phyloP scores from a whole-genome alignment of 1,140 invertebrate species.

The Carposina sasakii region DNA sequence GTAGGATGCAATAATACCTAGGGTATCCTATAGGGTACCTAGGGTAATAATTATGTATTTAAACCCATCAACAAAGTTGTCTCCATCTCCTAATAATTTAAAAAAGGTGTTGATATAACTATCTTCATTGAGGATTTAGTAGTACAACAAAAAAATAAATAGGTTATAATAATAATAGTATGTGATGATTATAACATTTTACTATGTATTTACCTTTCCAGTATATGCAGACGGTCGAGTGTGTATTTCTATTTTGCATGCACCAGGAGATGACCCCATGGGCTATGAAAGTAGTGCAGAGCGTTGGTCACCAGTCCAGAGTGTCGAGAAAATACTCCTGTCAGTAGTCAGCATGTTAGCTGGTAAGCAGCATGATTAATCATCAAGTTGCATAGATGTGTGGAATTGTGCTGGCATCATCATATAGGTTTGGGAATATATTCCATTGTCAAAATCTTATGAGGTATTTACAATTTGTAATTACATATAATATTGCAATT shows the following conservation, averaged over 20 bases:
- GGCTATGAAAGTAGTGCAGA: slow-evolving; percentile 99
- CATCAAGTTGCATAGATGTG: no score
- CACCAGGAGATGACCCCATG: slow-evolving; percentile 99
- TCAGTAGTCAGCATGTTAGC: slow-evolving; percentile 99
- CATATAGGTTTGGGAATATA: no score
- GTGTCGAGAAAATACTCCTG: slow-evolving; percentile 98
- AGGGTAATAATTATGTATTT: no score
- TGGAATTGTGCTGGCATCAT: no score
- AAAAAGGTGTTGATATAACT: no score
- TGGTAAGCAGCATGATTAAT: slow-evolving; percentile 75
- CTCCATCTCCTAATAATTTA: no score
- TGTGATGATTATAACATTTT: neutral
- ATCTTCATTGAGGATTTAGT: slow-evolving; percentile 2
- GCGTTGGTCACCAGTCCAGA: slow-evolving; percentile 96
- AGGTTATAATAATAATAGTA: neutral
- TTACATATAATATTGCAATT: neutral
- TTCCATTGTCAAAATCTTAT: no score
- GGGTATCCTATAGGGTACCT: no score
- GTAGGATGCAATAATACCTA: no score
- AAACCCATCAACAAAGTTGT: no score
- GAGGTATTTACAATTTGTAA: no score
- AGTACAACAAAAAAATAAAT: neutral
- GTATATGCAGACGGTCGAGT: slow-evolving; percentile 97
- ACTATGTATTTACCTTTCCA: slow-evolving; percentile 17
- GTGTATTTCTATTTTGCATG: slow-evolving; percentile 99